phyloP scores from a whole-genome alignment of 1,140 invertebrate species.

The Onthophagus taurus region DNA sequence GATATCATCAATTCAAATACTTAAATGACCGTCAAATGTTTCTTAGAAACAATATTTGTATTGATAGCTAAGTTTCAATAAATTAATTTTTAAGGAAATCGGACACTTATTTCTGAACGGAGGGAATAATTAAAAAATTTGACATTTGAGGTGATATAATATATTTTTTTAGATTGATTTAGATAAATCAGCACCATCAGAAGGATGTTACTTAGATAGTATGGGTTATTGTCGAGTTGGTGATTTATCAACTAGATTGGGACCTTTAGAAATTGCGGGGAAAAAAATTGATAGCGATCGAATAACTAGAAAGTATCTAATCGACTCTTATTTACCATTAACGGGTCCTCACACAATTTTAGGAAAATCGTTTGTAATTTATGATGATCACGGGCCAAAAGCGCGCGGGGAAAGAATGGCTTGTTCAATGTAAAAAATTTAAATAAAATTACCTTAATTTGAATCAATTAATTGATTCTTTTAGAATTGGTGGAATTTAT shows the following conservation, averaged over 20 bases:
- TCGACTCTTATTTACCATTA: constrained; percentile 67
- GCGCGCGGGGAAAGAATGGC: constrained; percentile 79
- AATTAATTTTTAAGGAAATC: too few relatives aligned
- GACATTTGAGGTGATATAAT: too few relatives aligned
- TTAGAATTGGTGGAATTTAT: constrained; percentile 62
- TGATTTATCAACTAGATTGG: constrained; percentile 58
- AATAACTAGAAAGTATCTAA: constrained; percentile 66
- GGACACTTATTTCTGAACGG: too few relatives aligned
- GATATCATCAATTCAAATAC: too few relatives aligned
- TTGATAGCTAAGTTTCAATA: too few relatives aligned
- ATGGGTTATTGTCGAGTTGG: constrained; percentile 55
- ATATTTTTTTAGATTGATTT: constrained; percentile 41
- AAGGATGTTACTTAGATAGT: constrained; percentile 44
- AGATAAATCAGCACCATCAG: constrained; percentile 32
- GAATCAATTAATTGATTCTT: constrained; percentile 20
- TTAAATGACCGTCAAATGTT: too few relatives aligned
- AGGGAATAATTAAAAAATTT: too few relatives aligned
- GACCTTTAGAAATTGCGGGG: constrained; percentile 63
- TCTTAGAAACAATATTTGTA: too few relatives aligned
- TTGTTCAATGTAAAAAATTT: constrained; percentile 61
- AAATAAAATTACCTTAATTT: constrained; percentile 7
- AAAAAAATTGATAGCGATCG: constrained; percentile 50
- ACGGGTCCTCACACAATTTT: constrained; percentile 65
- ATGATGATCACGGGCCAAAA: constrained; percentile 77
- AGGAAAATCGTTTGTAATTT: constrained; percentile 78